Evolutionary conservation across 2,113 vertebrate genomes (phyloP), one percentile per base, ranked within the genome.

Genomic region (Perccottus glenii): DNA sequence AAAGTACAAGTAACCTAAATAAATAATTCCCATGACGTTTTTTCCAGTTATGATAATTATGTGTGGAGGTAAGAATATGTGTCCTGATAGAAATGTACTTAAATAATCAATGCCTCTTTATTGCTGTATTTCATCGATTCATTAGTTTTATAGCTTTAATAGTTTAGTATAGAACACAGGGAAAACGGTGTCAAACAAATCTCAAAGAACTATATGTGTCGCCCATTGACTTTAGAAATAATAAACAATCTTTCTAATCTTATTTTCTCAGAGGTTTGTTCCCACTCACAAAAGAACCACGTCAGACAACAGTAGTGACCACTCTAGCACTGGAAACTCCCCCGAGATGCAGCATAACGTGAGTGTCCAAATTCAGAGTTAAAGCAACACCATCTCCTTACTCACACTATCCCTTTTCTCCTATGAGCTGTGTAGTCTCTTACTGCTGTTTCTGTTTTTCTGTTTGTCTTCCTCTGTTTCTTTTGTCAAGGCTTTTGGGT

Each of bases 261-360:
- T 35, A 19, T 9, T 64, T 12, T 8, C 40, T 40, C 85, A 93
- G 92, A 88, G 87, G 35, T 86, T 87, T n/a, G 12, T 83, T 27
- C 80, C 82, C 0, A 74, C 80, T 73, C 91, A 92, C 78, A 68
- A 58, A 60, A 89, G 90, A 67, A 91, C 89, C 64, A 80, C 76
- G 4, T 92, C 92, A 0, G 90, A 92, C 81, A 83, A 89, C 75
- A 87, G 88, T 80, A 92, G 89, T 9, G 89, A 92, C 61, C 71
- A 64, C 57, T 91, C 87, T 66, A 90, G 89, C n/a, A 84, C 86
- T 3, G 89, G 88, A 36, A 86, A 90, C 79, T 91, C 89, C 58
- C 85, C 85, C 0, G 91, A 93, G 80, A 81, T 11, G 15, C 85
- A 82, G 56, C 90, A 91, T 14, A 84, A 91, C 10, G 93, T 93